Base-by-base conservation (phyloP, 2,797 vertebrate species). In the Leuciscus waleckii region DNA sequence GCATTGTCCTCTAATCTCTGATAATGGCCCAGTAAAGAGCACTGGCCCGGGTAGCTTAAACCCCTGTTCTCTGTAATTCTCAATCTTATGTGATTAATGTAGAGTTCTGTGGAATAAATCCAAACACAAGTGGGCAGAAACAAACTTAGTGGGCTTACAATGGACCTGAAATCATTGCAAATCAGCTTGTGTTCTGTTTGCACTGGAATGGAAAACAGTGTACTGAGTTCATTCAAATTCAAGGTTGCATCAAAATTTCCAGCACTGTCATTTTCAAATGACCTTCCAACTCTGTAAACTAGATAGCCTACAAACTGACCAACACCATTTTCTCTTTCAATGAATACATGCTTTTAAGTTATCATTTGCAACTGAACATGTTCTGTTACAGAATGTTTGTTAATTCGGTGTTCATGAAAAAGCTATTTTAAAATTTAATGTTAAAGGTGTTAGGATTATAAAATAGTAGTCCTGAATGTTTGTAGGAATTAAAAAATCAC, bases 91-190 rank as follows among this genome's bases (percentile, higher is more conserved):
- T 85, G 79, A 88, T 85, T 85, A 88, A 79, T 49, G 75, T 61
- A 79, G 88, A 90, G 90, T 78, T 56, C 78, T 77, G 49, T 56
- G 77, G 32, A 84, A 61, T 32, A 41, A 82, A 32, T 35, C 14
- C 26, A 56, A 61, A 87, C 21, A 54, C 21, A 76, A 74, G 41
- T 67, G 78, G 87, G 95, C 94, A 90, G 89, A 92, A 92, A 85
- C 70, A 65, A 77, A 84, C 65, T 79, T 69, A 77, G 71, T 69
- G 51, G 29, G 26, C 67, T 73, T 77, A 82, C 26, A 81, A 6
- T 56, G 17, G 58, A 29, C 14, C 21, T 81, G 21, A 76, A 51
- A 39, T 61, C 0, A 69, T 68, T 37, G 74, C 19, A 69, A 21
- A 84, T 69, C 77, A 49, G 26, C 61, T 84, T 67, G 71, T 69